phyloP scores from a whole-genome alignment of 2,113 vertebrate genomes.

The Campylomormyrus numenius region DNA sequence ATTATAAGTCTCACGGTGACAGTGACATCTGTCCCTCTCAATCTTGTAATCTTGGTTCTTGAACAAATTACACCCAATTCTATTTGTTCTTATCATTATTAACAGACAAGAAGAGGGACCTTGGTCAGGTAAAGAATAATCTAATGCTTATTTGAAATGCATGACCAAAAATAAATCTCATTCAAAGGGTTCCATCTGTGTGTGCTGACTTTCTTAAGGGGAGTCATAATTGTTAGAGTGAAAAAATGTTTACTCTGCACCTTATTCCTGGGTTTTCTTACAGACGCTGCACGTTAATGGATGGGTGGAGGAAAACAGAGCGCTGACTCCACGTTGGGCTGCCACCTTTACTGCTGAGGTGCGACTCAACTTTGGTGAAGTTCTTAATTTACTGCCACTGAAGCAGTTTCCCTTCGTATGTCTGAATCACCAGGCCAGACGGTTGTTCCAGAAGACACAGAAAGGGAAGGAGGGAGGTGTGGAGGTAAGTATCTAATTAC shows the following conservation, averaged over 20 bases:
- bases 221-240: not conserved
- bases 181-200: not conserved
- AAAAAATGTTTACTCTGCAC: constrained; percentile 8
- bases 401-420: not conserved
- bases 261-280: not conserved
- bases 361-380: not conserved
- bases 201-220: not conserved
- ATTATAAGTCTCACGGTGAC: not conserved
- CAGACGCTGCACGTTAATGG: not conserved
- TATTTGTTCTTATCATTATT: not conserved
- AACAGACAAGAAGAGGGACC: not conserved
- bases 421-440: not conserved
- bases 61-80: not conserved
- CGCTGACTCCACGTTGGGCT: not conserved
- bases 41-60: not conserved
- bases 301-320: not conserved
- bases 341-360: not conserved
- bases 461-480: not conserved
- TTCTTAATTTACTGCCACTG: not conserved
- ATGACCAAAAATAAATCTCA: not conserved
- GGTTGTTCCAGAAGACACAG: not conserved
- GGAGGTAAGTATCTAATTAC: not conserved
- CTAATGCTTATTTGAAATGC: not conserved
- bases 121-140: not conserved
- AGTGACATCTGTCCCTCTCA: not conserved